A percentile compares a stretch with the other conserved stretches of the same genome.
phyloP scores from a whole-genome alignment of 2,113 vertebrate genomes.

The Vicugna pacos region DNA sequence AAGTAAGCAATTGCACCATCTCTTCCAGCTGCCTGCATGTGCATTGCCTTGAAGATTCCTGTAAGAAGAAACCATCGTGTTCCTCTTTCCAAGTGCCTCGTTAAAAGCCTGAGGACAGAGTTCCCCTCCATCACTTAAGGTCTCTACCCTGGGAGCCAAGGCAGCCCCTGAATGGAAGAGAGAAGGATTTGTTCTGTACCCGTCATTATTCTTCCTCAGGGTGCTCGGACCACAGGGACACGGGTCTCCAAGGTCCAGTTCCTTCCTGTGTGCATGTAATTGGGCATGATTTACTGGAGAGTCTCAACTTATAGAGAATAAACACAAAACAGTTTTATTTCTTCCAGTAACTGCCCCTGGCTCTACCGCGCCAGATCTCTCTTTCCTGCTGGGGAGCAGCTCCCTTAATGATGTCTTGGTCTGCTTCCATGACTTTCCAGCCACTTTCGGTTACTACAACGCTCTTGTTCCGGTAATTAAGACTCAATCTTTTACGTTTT shows the following conservation, averaged over 20 bases:
- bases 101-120: conserved; percentile 24
- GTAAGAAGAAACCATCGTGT: background rate
- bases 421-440: conserved; percentile 49
- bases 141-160: background rate
- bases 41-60: background rate
- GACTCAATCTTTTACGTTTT: conserved; percentile 48
- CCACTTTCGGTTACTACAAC: conserved; percentile 20
- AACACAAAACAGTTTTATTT: conserved; percentile 37
- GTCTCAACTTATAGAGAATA: background rate
- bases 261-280: background rate
- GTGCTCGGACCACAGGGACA: background rate
- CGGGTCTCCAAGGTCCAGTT: background rate
- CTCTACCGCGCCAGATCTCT: background rate
- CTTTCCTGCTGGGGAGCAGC: background rate
- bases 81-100: conserved; percentile 13
- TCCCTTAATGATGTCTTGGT: conserved; percentile 53
- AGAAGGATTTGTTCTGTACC: background rate
- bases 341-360: conserved; percentile 30
- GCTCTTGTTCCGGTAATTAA: conserved; percentile 60
- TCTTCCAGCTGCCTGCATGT: background rate
- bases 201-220: background rate
- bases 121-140: background rate
- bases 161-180: background rate
- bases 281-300: background rate
- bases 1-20: background rate